Percentiles rank a stretch among this genome's conserved stretches.
Conservation (phyloP, 1,140 invertebrate species). For the Drosophila nikananu region DNA sequence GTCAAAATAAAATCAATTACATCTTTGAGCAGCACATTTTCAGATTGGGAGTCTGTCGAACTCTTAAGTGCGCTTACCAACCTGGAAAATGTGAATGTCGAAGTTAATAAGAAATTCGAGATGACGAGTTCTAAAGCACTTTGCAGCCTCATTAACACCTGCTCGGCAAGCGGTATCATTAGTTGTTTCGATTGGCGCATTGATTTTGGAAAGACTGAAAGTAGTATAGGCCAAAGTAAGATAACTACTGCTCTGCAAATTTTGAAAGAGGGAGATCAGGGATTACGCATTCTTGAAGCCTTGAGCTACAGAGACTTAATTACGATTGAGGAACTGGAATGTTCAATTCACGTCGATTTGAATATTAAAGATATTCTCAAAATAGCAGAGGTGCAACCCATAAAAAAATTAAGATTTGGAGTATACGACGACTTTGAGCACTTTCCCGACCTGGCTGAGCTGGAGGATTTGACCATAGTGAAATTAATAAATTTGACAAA, state of each 20-base stretch:
- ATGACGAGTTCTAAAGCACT: background rate
- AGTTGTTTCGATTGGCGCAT: rapidly evolving
- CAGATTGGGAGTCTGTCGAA: background rate
- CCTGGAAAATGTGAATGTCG: background rate
- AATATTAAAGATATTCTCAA: background rate
- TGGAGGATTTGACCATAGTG: background rate
- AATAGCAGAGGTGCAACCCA: background rate
- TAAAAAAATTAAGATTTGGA: background rate
- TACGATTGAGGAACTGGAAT: background rate
- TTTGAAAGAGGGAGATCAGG: too few relatives aligned
- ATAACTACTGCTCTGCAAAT: background rate
- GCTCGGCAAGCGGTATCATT: background rate
- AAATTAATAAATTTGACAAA: background rate
- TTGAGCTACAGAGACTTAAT: background rate
- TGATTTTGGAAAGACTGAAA: background rate
- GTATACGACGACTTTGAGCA: background rate
- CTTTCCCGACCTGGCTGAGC: background rate
- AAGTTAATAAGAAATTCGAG: background rate
- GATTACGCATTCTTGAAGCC: background rate
- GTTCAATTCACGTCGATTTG: rapidly evolving
- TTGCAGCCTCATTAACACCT: too few relatives aligned
- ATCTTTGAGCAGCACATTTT: background rate
- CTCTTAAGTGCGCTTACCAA: background rate
- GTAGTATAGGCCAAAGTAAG: background rate
- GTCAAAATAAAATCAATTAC: constrained; percentile 3